phyloP scores from a whole-genome alignment of 1,140 invertebrate species.

The Eumeta japonica region DNA sequence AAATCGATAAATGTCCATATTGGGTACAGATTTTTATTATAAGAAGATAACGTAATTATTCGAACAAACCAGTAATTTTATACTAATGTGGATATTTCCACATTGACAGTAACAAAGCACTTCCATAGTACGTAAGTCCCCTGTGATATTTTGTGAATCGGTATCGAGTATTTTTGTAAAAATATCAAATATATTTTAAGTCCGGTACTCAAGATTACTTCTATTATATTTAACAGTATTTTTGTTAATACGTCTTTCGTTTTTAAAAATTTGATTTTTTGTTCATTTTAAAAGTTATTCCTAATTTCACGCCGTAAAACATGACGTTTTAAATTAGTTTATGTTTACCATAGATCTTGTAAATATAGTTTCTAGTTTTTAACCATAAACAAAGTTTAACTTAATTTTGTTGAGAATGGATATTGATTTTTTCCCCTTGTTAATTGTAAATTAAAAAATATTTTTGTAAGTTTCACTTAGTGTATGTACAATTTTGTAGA shows the following conservation, averaged over 20 bases:
- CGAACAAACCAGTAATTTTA: background rate
- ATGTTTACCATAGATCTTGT: constrained; percentile 24
- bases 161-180: background rate
- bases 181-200: background rate
- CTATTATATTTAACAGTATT: too few species aligned
- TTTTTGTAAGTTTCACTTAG: constrained; percentile 49
- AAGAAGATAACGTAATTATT: background rate
- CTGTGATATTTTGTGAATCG: constrained; percentile 31
- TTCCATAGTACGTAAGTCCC: constrained; percentile 25
- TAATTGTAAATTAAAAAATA: constrained; percentile 51
- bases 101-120: background rate
- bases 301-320: too few species aligned
- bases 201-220: too few species aligned
- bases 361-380: constrained; percentile 46
- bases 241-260: too few species aligned
- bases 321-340: constrained; percentile 32
- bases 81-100: background rate
- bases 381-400: constrained; percentile 36
- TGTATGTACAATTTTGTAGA: constrained; percentile 54
- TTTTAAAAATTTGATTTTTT: too few species aligned
- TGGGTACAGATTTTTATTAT: background rate
- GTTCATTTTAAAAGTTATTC: constrained; percentile 16
- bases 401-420: constrained; percentile 53
- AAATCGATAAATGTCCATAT: too few species aligned
- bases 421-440: constrained; percentile 47